Percentiles rank a stretch among this genome's conserved stretches.
Conservation (phyloP, 2,888 invertebrate species). For the Agrochola circellaris region DNA sequence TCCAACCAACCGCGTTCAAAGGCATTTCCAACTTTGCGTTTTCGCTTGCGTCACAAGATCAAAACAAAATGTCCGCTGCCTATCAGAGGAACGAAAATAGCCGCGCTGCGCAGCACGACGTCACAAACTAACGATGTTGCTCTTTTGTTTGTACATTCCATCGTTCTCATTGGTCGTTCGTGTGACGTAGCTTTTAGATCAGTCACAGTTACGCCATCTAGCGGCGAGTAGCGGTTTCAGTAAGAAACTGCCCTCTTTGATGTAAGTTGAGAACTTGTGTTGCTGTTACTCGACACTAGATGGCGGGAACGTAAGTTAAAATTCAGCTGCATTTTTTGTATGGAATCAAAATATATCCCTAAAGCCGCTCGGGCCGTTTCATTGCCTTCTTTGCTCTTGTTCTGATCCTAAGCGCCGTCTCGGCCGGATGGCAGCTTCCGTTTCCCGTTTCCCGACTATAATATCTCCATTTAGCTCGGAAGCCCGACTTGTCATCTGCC, state of each 20-base stretch:
- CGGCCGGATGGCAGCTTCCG: conserved; percentile 41
- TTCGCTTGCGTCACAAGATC: conserved; percentile 72
- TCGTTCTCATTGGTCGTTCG: conserved; percentile 76
- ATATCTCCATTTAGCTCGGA: conserved; percentile 44
- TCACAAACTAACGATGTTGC: conserved; percentile 74
- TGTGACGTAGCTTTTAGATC: conserved; percentile 36
- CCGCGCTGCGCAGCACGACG: conserved; percentile 86
- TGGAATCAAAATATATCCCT: background rate
- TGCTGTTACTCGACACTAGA: conserved; percentile 56
- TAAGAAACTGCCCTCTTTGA: conserved; percentile 16
- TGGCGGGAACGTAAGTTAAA: conserved; percentile 36
- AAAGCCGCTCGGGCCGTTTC: background rate
- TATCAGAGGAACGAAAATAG: conserved; percentile 86
- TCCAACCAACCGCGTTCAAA: conserved; percentile 86
- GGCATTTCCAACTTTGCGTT: conserved; percentile 80
- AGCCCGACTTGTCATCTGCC: conserved; percentile 1
- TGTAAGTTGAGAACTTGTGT: background rate
- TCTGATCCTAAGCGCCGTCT: background rate
- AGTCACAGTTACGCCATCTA: conserved; percentile 61
- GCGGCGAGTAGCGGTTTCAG: conserved; percentile 33
- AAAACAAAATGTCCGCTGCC: conserved; percentile 88
- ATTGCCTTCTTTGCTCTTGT: background rate
- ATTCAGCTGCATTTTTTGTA: background rate
- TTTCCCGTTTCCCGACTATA: conserved; percentile 45
- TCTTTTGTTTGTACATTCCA: conserved; percentile 67